Base-by-base conservation (phyloP, 53 echinoderm and acorn worm species). In the Echinarachnius parma region DNA sequence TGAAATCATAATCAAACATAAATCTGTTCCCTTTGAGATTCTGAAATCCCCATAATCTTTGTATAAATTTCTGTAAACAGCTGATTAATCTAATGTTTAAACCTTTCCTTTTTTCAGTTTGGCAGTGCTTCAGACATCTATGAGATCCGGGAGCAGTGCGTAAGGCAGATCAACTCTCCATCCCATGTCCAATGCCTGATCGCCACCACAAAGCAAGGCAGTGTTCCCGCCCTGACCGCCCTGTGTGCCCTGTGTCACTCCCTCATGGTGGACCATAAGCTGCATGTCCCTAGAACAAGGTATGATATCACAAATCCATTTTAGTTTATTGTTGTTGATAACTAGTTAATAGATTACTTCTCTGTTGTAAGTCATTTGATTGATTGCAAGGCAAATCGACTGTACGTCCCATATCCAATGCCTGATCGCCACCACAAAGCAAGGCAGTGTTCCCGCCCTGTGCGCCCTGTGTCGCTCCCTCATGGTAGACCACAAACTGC, bases 61-160 rank as follows among this genome's bases (percentile, higher is more conserved):
- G n/a, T n/a, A n/a, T n/a, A n/a, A n/a, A n/a, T n/a, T n/a, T n/a
- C n/a, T n/a, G n/a, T n/a, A n/a, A n/a, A n/a, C n/a, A n/a, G n/a
- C n/a, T n/a, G n/a, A n/a, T n/a, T n/a, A n/a, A n/a, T n/a, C n/a
- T n/a, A n/a, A n/a, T n/a, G n/a, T n/a, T n/a, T n/a, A n/a, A n/a
- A n/a, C n/a, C n/a, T n/a, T 58, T 23, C 28, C 36, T 56, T 16
- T 5, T 68, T 27, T 8, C 60, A 95, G 96, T 53, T 68, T 37
- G 84, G 75, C 25, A 81, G 64, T 34, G 87, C 81, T 27, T 87
- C 87, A 1, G 81, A 87, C 25, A 67, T 95, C 28, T 66, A 52
- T 9, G 90, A 91, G 48, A 87, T 95, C 29, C 78, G 91, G n/a
- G 90, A 95, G 44, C 82, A 95, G 31, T 95, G 96, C 54, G 80